Evolutionary conservation across 2,888 invertebrate species (phyloP), one percentile per base, ranked within the genome.

Genomic region (Cataglyphis altisquamis): DNA sequence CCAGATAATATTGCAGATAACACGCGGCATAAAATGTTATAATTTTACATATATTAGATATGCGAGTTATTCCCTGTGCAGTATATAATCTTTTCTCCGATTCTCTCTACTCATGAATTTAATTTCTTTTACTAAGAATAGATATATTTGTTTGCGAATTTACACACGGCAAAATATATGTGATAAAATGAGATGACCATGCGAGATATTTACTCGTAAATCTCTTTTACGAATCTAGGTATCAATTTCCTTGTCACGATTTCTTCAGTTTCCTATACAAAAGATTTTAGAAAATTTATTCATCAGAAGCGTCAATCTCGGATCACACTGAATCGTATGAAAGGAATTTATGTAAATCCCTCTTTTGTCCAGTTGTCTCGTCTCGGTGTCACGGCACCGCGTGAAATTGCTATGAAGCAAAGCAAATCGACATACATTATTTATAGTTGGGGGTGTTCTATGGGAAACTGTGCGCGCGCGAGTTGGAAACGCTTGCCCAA

Each of bases 381-480:
- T 67, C 57, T 77, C 66, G 63, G 55, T 36, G 81, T 84, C 60
- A 73, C 81, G 66, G n/a, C 48, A 73, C n/a, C 60, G 70, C 41
- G 60, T 48, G 55, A 77, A 77, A 85, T 48, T 29, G 84, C 55
- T 70, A 70, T 25, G 48, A 41, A 82, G 18, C 82, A 75, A 48
- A 68, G 70, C 75, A 75, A 72, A 80, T 83, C 83, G 73, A 60
- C 78, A 84, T 75, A 60, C 74, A 81, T 85, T 80, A 85, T 84
- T 80, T 85, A 85, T 81, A 18, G 70, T 60, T 32, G 75, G 75
- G 74, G 75, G 80, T 74, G 63, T 36, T 48, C 81, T 80, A 85
- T 87, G 87, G 88, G 91, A 91, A 91, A 91, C 72, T 88, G 70
- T 25, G 88, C 45, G 29, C 45, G 39, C 60, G 57, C 75, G 77